These are phyloP conservation scores for Grallaria varia DNA, from an alignment of 2,113 vertebrate species.

Conservation along the genomic window DNA sequence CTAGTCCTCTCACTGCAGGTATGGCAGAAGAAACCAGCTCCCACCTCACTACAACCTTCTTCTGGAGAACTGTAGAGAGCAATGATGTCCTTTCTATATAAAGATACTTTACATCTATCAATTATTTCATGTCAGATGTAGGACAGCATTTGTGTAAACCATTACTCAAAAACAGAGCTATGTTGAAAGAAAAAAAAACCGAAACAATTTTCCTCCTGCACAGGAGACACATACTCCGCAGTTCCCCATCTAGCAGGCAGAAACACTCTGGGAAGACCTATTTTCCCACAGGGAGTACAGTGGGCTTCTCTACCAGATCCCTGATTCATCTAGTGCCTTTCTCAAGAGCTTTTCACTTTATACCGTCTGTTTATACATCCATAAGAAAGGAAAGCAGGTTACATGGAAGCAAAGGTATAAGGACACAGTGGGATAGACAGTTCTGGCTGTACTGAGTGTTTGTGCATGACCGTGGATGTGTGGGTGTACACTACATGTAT, in stretches of 20 bases:
- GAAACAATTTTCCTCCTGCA: not conserved
- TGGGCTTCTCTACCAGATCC: not conserved
- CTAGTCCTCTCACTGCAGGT: not conserved
- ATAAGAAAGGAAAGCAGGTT: not conserved
- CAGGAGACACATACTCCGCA: not conserved
- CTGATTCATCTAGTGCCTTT: not conserved
- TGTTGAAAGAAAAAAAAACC: not conserved
- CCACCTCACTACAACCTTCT: not conserved
- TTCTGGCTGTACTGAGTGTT: not conserved
- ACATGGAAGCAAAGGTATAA: not conserved
- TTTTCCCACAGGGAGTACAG: not conserved
- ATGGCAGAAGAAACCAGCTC: not conserved
- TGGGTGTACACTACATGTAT: rapidly evolving
- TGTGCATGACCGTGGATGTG: not conserved
- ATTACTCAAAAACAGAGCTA: not conserved
- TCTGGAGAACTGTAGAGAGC: not conserved
- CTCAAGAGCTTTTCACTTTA: not conserved
- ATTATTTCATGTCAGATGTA: not conserved
- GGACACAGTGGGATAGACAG: not conserved
- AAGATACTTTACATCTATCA: not conserved
- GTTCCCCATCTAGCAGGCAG: not conserved
- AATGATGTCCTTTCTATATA: not conserved
- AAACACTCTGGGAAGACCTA: not conserved
- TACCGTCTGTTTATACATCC: rapidly evolving
- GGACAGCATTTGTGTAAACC: not conserved